Evolutionary conservation across 2,797 vertebrate genomes (phyloP), one percentile per base, ranked within the genome.

Genomic region (Galaxias olidus): DNA sequence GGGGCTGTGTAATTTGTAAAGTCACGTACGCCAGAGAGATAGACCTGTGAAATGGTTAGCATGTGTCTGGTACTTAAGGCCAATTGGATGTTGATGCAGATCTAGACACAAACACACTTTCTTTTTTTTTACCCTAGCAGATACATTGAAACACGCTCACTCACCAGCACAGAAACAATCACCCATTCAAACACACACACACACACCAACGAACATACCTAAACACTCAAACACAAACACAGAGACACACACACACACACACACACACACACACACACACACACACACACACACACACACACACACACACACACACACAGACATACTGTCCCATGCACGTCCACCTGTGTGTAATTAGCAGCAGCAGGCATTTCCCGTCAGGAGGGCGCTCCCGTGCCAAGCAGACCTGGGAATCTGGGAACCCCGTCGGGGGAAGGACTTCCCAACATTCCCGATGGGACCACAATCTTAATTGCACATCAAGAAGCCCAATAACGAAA

Each of bases 321-420:
- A 61, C 56, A 55, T 20, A 54, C 40, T 45, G 56, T 61, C 74
- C 55, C 48, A 78, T 67, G 73, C 15, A n/a, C 78, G 54, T 76
- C 85, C 90, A 93, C 88, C 90, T 90, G 90, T 87, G 79, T 86
- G 85, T 86, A 87, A 91, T 92, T 91, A 91, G 74, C 76, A 83
- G 72, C 75, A 88, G 72, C 75, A 88, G 86, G 83, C 86, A 86
- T 89, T 91, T 92, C 89, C 89, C 82, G 78, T 88, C 87, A 91
- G 84, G 80, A 72, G 65, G 71, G 80, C 80, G 46, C 75, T 8
- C 70, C 80, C 78, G 71, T 90, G 83, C 87, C 86, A 77, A 82
- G 79, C 44, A 15, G 46, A 13, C 20, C 9, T 41, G 78, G 76
- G 56, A 47, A 20, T 48, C 58, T 59, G 58, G 45, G 48, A 81